Evolutionary conservation across 2,888 invertebrate species (phyloP).

Genomic region (Leptopilina drosophilae): DNA sequence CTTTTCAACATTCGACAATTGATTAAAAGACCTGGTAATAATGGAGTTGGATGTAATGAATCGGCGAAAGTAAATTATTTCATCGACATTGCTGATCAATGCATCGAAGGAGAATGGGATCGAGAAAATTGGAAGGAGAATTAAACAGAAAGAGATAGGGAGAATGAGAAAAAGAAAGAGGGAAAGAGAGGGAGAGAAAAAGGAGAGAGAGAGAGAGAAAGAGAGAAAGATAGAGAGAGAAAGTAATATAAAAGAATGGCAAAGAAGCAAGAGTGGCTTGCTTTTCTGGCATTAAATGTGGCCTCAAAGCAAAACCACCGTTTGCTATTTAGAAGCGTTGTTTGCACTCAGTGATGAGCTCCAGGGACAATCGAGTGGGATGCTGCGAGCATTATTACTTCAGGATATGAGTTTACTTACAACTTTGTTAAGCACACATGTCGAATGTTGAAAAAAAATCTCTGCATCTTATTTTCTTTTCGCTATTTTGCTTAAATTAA

Average conservation of each 20-base stretch:
- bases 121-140: constrained; percentile 36
- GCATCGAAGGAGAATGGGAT: constrained; percentile 33
- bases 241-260: constrained; percentile 12
- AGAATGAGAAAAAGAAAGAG: constrained; percentile 2
- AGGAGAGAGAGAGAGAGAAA: constrained; percentile 22
- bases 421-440: constrained; percentile 6
- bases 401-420: constrained; percentile 50
- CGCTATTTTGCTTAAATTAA: neutral
- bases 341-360: constrained; percentile 33
- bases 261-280: constrained; percentile 35
- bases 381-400: constrained; percentile 42
- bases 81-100: constrained; percentile 30
- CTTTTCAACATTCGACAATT: constrained; percentile 36
- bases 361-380: constrained; percentile 20
- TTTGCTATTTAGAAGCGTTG: constrained; percentile 31
- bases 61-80: constrained; percentile 58
- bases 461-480: neutral
- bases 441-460: neutral
- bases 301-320: constrained; percentile 28
- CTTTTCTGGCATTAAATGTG: constrained; percentile 32
- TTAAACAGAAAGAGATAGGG: constrained; percentile 33
- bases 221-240: constrained; percentile 1
- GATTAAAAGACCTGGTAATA: constrained; percentile 48
- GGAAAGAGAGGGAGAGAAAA: neutral
- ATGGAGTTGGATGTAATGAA: constrained; percentile 54